phyloP scores from a whole-genome alignment of 2,888 invertebrate species.

The Malacosoma neustria region DNA sequence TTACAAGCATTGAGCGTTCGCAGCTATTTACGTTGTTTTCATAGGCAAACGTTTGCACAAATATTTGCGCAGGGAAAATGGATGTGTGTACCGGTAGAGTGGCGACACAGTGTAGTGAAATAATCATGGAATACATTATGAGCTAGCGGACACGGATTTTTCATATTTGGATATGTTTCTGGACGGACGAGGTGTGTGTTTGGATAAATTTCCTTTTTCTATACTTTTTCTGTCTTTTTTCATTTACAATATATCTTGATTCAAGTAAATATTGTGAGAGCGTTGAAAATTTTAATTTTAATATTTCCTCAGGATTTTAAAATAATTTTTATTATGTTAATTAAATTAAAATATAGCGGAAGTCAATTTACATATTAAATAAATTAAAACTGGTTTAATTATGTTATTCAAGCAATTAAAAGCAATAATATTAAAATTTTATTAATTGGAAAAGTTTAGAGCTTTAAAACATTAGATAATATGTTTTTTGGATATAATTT shows the following conservation, averaged over 20 bases:
- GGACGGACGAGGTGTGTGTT: conserved; percentile 62
- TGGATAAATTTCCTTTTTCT: too few species aligned
- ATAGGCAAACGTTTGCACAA: conserved; percentile 33
- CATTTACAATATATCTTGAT: too few species aligned
- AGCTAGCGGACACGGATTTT: conserved; percentile 41
- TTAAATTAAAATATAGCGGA: not conserved
- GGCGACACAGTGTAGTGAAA: conserved; percentile 44
- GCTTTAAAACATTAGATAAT: too few species aligned
- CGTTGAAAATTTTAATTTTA: too few species aligned
- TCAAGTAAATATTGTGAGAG: too few species aligned
- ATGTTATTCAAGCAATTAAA: too few species aligned
- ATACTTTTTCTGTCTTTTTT: too few species aligned
- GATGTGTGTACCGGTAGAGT: conserved; percentile 44
- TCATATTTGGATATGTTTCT: conserved; percentile 53
- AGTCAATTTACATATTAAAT: not conserved
- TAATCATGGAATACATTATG: conserved; percentile 40
- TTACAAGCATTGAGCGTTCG: conserved; percentile 47
- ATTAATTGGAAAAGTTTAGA: too few species aligned
- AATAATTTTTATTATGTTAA: not conserved
- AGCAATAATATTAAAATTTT: too few species aligned
- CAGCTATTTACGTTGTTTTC: conserved; percentile 42
- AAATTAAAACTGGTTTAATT: too few species aligned
- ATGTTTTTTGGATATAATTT: too few species aligned
- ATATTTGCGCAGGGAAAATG: conserved; percentile 44
- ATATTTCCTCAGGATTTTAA: too few species aligned